These are phyloP conservation scores for Rhingia campestris DNA, from an alignment of 2,888 invertebrate species.

Conservation along the genomic window DNA sequence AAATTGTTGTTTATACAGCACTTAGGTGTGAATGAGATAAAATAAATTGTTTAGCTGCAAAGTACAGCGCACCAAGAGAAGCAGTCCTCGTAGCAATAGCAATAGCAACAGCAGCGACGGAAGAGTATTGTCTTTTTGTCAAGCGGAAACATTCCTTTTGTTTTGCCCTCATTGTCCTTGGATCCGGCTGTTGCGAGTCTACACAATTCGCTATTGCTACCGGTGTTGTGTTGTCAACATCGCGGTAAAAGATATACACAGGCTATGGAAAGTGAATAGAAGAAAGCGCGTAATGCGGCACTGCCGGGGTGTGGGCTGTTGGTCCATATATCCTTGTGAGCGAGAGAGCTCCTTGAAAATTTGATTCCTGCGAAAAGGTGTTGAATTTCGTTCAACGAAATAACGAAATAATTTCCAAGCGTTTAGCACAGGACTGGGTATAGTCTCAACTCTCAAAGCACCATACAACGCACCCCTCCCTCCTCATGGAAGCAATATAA, in stretches of 20 bases:
- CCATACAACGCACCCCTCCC: neutral
- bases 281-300: too few relatives aligned
- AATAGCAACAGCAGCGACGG: neutral
- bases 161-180: slow-evolving; percentile 71
- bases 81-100: neutral
- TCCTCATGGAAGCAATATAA: slow-evolving; percentile 61
- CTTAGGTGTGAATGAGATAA: slow-evolving; percentile 71
- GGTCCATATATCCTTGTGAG: slow-evolving; percentile 44
- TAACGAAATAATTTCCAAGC: slow-evolving; percentile 66
- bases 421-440: slow-evolving; percentile 36
- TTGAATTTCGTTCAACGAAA: slow-evolving; percentile 67
- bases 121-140: slow-evolving; percentile 67
- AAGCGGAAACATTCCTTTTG: slow-evolving; percentile 74
- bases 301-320: slow-evolving; percentile 7
- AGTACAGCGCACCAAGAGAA: slow-evolving; percentile 55
- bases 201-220: slow-evolving; percentile 20
- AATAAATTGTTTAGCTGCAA: slow-evolving; percentile 65
- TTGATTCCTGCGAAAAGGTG: slow-evolving; percentile 70
- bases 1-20: slow-evolving; percentile 71
- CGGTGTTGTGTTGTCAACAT: slow-evolving; percentile 36
- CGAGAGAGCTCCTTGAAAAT: slow-evolving; percentile 41
- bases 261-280: neutral
- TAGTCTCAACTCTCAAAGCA: neutral
- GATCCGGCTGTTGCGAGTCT: slow-evolving; percentile 43
- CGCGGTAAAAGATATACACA: slow-evolving; percentile 28